A percentile compares a stretch with the other conserved stretches of the same genome.
phyloP scores from a whole-genome alignment of 2,888 invertebrate genomes.

The Amblyteles armatorius region DNA sequence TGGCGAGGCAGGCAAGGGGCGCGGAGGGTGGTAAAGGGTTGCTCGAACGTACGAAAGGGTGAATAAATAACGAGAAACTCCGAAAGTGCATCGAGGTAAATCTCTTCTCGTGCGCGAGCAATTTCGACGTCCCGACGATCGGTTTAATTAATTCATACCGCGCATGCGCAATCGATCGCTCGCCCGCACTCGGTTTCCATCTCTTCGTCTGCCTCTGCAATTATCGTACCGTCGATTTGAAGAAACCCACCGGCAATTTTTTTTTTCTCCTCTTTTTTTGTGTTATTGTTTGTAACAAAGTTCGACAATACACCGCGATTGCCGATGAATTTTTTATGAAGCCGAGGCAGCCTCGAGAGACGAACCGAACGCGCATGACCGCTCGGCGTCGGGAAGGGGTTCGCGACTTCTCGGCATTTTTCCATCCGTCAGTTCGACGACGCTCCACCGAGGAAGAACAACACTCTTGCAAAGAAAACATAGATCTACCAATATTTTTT shows the following conservation, averaged over 20 bases:
- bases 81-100: constrained; percentile 13
- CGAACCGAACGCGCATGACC: neutral
- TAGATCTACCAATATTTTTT: neutral
- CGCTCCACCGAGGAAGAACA: neutral
- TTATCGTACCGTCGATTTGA: constrained; percentile 30
- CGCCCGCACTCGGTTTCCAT: neutral
- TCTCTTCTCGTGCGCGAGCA: neutral
- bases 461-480: neutral
- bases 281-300: constrained; percentile 48
- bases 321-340: constrained; percentile 19
- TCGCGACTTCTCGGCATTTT: constrained; percentile 5
- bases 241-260: neutral
- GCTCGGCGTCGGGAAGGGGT: constrained; percentile 11
- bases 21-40: neutral
- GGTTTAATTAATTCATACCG: constrained; percentile 25
- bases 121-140: constrained; percentile 8
- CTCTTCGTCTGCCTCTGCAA: constrained; percentile 9
- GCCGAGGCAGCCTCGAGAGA: neutral
- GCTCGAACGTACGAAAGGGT: neutral
- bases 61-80: constrained; percentile 47
- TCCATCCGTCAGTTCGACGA: constrained; percentile 3
- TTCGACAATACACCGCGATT: constrained; percentile 6
- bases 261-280: neutral
- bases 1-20: too few relatives aligned
- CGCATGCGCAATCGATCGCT: constrained; percentile 22